Percentiles rank a stretch among this genome's conserved stretches.
Evolutionary conservation across 1,140 invertebrate species (phyloP).

Genomic region (Rhysida immarginata): DNA sequence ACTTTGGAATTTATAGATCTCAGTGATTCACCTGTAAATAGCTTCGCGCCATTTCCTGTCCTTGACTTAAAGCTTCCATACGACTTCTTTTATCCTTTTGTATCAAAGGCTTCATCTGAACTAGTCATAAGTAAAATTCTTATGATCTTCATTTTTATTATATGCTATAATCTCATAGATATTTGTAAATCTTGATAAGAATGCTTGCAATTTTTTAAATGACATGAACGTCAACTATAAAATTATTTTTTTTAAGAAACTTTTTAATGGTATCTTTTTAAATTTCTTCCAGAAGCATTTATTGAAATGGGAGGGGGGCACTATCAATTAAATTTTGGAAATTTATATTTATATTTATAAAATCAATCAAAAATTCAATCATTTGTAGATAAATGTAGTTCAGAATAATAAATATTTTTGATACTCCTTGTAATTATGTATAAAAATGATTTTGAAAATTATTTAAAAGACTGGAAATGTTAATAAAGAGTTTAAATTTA

Average conservation of each 20-base stretch:
- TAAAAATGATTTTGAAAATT: too few relatives aligned
- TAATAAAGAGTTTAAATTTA: too few relatives aligned
- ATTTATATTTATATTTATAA: too few relatives aligned
- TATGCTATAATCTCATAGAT: not conserved
- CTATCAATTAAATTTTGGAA: too few relatives aligned
- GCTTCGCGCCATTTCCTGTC: not conserved
- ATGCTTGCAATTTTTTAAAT: not conserved
- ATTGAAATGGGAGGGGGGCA: too few relatives aligned
- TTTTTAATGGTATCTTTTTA: not conserved
- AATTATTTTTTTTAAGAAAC: not conserved
- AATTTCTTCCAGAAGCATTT: too few relatives aligned
- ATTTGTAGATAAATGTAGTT: too few relatives aligned
- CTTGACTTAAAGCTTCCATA: not conserved
- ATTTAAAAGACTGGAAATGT: too few relatives aligned
- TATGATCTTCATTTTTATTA: not conserved
- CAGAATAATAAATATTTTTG: too few relatives aligned
- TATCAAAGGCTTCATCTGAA: not conserved
- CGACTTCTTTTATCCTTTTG: not conserved
- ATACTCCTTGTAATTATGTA: too few relatives aligned
- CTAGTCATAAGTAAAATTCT: not conserved
- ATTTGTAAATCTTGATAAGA: not conserved
- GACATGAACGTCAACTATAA: too few relatives aligned
- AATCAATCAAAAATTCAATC: too few relatives aligned
- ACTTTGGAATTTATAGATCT: not conserved
- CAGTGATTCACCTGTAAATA: not conserved